Evolutionary conservation across 2,113 vertebrate genomes (phyloP), one percentile per base, ranked within the genome.

Genomic region (Cromileptes altivelis): DNA sequence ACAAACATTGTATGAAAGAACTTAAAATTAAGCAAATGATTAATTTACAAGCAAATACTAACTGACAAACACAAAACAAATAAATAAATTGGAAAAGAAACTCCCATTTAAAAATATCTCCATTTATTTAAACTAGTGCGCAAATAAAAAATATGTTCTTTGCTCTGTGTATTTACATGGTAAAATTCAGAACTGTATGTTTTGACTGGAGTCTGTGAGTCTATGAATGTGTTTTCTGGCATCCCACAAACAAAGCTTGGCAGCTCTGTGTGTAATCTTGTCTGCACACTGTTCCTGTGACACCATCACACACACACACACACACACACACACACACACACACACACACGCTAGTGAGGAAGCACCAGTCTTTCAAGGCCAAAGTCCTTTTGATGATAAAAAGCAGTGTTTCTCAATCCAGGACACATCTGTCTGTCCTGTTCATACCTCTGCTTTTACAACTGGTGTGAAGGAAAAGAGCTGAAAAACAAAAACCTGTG

Each of bases 361-460:
- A 55, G 27, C 27, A 15, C 12, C 64, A 12, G 25, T 19, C n/a
- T 57, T 23, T 68, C 25, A 55, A 71, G 55, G 45, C 19, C 69
- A 65, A 68, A 72, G 65, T 78, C 71, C 74, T 72, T 72, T 67
- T 61, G 23, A 62, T 65, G n/a, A 70, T 58, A 53, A 45, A 68
- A 14, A 25, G 4, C 27, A 42, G 3, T 69, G 58, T 81, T 68
- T 74, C 17, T 70, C 13, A 84, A 50, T n/a, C 17, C 18, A 17
- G n/a, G 18, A 45, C 6, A 33, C 15, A 1, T 17, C 25, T 56
- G 21, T 55, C 45, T 56, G n/a, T 55, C 45, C 52, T 33, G 47
- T 40, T 40, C 4, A 3, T 75, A 33, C 19, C 27, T 74, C 12
- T 60, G 3, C 27, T 67, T 78, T 79, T 65, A 61, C 5, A 3